Base-by-base conservation (phyloP, 2,797 vertebrate genomes). In the Propithecus perrieri region DNA sequence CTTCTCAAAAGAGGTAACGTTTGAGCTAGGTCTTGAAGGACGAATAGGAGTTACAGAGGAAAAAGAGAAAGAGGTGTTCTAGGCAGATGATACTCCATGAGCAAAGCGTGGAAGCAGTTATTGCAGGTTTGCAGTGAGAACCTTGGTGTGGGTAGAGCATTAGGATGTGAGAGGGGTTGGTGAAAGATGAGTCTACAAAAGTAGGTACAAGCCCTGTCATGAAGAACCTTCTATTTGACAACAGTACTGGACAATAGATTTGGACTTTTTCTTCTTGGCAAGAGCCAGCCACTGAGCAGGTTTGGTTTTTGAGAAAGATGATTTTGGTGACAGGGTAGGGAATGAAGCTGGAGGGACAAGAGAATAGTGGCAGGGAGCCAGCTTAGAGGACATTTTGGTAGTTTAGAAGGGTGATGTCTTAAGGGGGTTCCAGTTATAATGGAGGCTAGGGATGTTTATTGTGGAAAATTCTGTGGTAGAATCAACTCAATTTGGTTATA, bases 151-250 rank as follows among this genome's bases (percentile, higher is more conserved):
- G 35, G 33, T 26, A 6, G 15, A 61, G n/a, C 41, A 13, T 33
- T 59, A 11, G 35, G 53, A 18, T 43, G 2, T 33, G 8, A 61
- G 55, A 76, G 53, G 11, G 17, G 30, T 63, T 41, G 24, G n/a
- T 17, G 2, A 43, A 80, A 15, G 28, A 35, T 1, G 12, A 48
- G 11, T 87, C 48, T 74, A 30, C 72, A 22, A 46, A 76, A 24
- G 15, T 22, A 30, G 11, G 24, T 9, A 10, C 9, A 53, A 22
- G 12, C 50, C 6, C 0, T 38, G 4, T 41, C 28, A 0, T 48
- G 30, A 92, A 26, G 71, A 91, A n/a, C 10, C 18, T 3, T 30
- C 11, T 0, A 7, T 41, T 90, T 28, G 43, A 2, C 30, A 11
- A 0, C 46, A 26, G 43, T 7, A 43, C 43, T 43, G 43, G 43